Base-by-base conservation (phyloP, 2,797 vertebrate species). In the Amblyraja radiata region DNA sequence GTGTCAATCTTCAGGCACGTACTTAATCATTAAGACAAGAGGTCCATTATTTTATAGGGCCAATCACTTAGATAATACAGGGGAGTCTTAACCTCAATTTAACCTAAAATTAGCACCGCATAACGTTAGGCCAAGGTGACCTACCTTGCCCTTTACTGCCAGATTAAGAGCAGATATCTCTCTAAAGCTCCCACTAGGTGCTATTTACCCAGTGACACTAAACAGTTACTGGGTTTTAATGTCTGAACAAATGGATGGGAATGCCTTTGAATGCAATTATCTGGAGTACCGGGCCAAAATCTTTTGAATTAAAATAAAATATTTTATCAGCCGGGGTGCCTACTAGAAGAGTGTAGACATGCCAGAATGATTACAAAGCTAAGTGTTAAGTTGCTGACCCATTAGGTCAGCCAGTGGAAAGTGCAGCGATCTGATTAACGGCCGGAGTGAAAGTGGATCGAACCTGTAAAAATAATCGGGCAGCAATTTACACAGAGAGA, bases 391-490 rank as follows among this genome's bases (percentile, higher is more conserved):
- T 91, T 23, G 21, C 21, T 91, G 32, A 16, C 18, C 36, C 90
- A 46, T 91, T 54, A 46, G 10, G 9, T 6, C 28, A 32, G n/a
- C 14, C 61, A 32, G 63, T 68, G 61, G 14, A 36, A 32, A 88
- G 84, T 36, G 93, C 93, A 78, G 54, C 91, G 61, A 2, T 0
- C 71, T 68, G 93, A 93, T 93, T 84, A 74, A 93, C 76, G 93
- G 93, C 91, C 68, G 5, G 14, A 7, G 58, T 58, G 25, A 83
- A 58, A 58, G 46, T 83, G 39, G 61, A 71, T 63, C 58, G 74
- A 9, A 74, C 86, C 76, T 93, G 91, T 93, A 93, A 76, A 25
- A 80, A 76, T 94, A 93, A 93, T 93, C 93, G 93, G 93, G 71
- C 32, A 88, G 58, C 54, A 84, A 65, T 32, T 63, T 63, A 18